Evolutionary conservation across 2,797 vertebrate species (phyloP).

Genomic region (Enteromius mattozi): DNA sequence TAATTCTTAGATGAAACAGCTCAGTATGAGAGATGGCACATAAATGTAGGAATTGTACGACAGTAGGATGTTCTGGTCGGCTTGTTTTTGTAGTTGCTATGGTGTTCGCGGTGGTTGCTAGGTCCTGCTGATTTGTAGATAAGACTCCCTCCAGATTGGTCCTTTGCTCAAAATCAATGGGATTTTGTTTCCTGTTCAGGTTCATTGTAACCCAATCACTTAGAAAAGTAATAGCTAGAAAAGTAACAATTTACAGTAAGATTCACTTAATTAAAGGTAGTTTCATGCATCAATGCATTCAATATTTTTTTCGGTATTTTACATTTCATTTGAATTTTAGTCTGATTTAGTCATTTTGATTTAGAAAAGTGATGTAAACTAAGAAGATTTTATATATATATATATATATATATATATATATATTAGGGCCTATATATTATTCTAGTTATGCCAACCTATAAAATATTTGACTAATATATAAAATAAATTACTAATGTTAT

Average conservation of each 20-base stretch:
- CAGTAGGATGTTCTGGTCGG: background rate
- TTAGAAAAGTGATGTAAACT: no score
- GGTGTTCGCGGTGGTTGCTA: background rate
- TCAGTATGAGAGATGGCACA: background rate
- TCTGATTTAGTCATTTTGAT: no score
- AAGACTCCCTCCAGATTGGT: background rate
- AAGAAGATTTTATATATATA: no score
- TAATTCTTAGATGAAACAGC: background rate
- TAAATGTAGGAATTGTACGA: background rate
- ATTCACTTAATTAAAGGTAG: background rate
- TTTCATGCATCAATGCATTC: no score
- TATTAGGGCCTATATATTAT: no score
- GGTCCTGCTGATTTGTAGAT: background rate
- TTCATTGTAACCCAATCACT: background rate
- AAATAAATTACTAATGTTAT: no score
- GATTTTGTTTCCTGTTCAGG: background rate
- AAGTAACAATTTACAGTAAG: background rate
- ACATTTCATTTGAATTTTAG: background rate
- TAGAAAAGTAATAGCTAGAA: background rate
- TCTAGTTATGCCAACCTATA: no score
- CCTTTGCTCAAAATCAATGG: background rate
- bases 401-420: no score
- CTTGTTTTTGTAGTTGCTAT: background rate
- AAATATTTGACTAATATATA: no score
- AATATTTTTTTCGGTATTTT: no score